A percentile compares a stretch with the other conserved stretches of the same genome.
These are phyloP conservation scores for Xenopus petersii DNA, from an alignment of 2,797 vertebrate genomes.

Conservation along the genomic window DNA sequence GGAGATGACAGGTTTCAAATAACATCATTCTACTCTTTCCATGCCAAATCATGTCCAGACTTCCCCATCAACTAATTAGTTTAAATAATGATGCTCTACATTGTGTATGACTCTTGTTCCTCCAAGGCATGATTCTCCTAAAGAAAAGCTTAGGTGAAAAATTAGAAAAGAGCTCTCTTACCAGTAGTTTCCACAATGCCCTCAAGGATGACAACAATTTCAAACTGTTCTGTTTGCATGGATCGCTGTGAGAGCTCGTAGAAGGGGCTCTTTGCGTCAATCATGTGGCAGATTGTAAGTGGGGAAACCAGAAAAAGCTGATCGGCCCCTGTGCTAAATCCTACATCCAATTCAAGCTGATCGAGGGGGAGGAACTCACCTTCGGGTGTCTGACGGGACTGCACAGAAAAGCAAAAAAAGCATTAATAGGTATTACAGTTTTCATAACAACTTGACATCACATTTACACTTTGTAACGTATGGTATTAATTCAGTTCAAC, in stretches of 20 bases:
- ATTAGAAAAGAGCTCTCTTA: constrained; percentile 65
- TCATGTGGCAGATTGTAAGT: constrained; percentile 98
- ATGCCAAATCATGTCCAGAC: too few species aligned
- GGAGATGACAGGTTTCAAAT: too few species aligned
- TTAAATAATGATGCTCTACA: too few species aligned
- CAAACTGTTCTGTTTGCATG: constrained; percentile 97
- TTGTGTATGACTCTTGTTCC: too few species aligned
- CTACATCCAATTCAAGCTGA: constrained; percentile 97
- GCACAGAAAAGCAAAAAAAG: constrained; percentile 56
- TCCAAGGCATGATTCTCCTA: too few species aligned
- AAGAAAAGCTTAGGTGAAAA: not conserved
- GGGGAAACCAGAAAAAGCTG: constrained; percentile 98
- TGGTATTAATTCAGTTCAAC: too few species aligned
- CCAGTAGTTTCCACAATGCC: constrained; percentile 98
- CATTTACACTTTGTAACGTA: constrained; percentile 47
- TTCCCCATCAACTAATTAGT: too few species aligned
- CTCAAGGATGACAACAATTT: constrained; percentile 97
- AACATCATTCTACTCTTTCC: too few species aligned
- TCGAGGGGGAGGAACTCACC: constrained; percentile 97
- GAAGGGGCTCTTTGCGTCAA: constrained; percentile 97
- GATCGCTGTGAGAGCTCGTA: constrained; percentile 96
- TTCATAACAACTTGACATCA: constrained; percentile 56
- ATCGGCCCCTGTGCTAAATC: constrained; percentile 96
- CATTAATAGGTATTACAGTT: constrained; percentile 49
- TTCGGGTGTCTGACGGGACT: constrained; percentile 98